Percentiles rank a stretch among this genome's conserved stretches.
Evolutionary conservation across 2,888 invertebrate genomes (phyloP).

Genomic region (Antheraea yamamai): DNA sequence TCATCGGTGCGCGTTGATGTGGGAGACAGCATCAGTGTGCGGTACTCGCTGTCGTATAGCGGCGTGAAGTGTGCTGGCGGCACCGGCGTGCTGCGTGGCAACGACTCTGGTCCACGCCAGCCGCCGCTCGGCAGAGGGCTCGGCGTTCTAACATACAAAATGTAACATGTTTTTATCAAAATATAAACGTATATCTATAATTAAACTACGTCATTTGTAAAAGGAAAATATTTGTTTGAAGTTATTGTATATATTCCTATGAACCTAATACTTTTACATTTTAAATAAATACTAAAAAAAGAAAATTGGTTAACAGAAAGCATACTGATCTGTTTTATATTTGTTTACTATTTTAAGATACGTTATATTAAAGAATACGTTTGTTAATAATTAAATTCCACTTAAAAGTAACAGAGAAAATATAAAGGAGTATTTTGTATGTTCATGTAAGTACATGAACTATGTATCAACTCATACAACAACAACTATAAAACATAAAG

Average conservation of each 20-base stretch:
- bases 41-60: constrained; percentile 67
- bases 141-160: constrained; percentile 59
- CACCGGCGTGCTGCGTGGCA: constrained; percentile 75
- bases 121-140: constrained; percentile 74
- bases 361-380: no score
- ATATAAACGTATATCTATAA: background rate
- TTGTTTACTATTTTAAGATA: no score
- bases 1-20: constrained; percentile 70
- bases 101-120: constrained; percentile 80
- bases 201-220: background rate
- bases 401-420: no score
- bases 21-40: constrained; percentile 64
- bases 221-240: background rate
- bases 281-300: no score
- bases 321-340: no score
- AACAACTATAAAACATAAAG: no score
- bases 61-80: constrained; percentile 74
- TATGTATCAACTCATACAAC: no score
- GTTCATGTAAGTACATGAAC: no score
- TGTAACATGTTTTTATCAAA: constrained; percentile 26
- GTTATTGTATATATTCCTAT: background rate
- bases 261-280: no score
- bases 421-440: no score
- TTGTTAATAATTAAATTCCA: no score
- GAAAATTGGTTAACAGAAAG: no score